A percentile compares a stretch with the other conserved stretches of the same genome.
phyloP scores from a whole-genome alignment of 2,797 vertebrate genomes.

The Gadopsis bispinosus region DNA sequence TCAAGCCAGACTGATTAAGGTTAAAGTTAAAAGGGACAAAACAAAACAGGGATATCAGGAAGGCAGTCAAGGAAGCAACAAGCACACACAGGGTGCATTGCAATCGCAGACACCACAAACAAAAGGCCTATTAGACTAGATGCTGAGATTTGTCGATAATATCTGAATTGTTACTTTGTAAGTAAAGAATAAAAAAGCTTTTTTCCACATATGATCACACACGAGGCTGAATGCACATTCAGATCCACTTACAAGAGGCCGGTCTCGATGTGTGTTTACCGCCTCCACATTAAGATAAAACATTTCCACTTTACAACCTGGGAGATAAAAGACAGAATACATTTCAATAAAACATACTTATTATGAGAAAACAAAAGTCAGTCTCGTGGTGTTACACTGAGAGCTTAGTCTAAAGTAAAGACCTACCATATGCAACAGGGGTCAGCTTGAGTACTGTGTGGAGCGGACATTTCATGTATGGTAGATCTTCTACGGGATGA shows the following conservation, averaged over 20 bases:
- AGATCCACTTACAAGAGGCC: slow-evolving; percentile 89
- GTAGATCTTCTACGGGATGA: slow-evolving; percentile 89
- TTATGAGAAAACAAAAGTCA: background rate
- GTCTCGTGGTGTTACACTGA: background rate
- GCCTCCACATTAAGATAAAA: slow-evolving; percentile 93
- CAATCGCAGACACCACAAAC: slow-evolving; percentile 57
- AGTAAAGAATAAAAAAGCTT: background rate
- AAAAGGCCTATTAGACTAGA: slow-evolving; percentile 13
- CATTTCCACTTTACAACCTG: slow-evolving; percentile 97
- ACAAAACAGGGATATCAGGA: slow-evolving; percentile 27
- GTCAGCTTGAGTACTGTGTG: slow-evolving; percentile 95
- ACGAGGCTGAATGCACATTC: slow-evolving; percentile 32
- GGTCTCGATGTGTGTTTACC: slow-evolving; percentile 95
- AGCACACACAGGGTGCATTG: slow-evolving; percentile 33
- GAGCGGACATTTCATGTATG: slow-evolving; percentile 95
- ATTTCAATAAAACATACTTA: background rate
- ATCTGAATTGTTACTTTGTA: background rate
- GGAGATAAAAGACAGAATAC: background rate
- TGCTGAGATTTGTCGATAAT: slow-evolving; percentile 1
- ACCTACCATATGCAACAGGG: slow-evolving; percentile 94
- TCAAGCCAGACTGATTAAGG: slow-evolving; percentile 48
- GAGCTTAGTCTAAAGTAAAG: background rate
- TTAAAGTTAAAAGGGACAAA: slow-evolving; percentile 24
- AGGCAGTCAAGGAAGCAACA: slow-evolving; percentile 45
- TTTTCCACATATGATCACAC: background rate